Base-by-base conservation (phyloP, 2,797 vertebrate genomes). In the Psittacula echo region DNA sequence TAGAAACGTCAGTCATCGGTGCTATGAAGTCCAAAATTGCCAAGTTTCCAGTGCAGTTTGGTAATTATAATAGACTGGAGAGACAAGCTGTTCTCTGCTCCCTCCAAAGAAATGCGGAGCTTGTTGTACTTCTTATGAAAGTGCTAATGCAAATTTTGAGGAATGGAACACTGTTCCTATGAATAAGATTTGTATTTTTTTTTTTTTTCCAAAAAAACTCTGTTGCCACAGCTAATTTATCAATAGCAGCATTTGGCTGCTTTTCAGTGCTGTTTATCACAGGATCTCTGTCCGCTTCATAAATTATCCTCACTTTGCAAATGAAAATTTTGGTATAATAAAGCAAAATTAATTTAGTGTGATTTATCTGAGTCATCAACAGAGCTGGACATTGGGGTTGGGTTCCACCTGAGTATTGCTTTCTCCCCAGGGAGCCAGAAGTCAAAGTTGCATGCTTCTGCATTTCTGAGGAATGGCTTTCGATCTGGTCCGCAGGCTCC, bases 1-100 rank as follows among this genome's bases (percentile, higher is more conserved):
- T 98, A 98, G 95, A 87, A 90, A 94, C 78, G 96, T 97, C 97
- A 97, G 96, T 98, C 97, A 97, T 93, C 96, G 95, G 78, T 97
- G 95, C 97, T 97, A 96, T 86, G 95, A 97, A 97, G 97, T 97
- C 97, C 95, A 96, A 92, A 98, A 97, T 84, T 96, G 97, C 95
- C 70, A 94, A 95, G 95, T 95, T 98, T 96, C 87, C 89, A 94
- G 93, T 92, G 94, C 95, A 94, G 53, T 97, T 97, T 96, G 90
- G 73, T 97, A 97, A 97, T 97, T 96, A 97, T 91, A 97, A 94
- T 90, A 87, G 96, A 94, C 89, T 95, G 95, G 92, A 96, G 97
- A 97, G 97, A 97, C 96, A 97, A 97, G 97, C 96, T 97, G 96
- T 97, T 96, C 96, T 93, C 79, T 76, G 81, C 88, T 94, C 86